Evolutionary conservation across 2,888 invertebrate species (phyloP).

Genomic region (Dascillus cervinus): DNA sequence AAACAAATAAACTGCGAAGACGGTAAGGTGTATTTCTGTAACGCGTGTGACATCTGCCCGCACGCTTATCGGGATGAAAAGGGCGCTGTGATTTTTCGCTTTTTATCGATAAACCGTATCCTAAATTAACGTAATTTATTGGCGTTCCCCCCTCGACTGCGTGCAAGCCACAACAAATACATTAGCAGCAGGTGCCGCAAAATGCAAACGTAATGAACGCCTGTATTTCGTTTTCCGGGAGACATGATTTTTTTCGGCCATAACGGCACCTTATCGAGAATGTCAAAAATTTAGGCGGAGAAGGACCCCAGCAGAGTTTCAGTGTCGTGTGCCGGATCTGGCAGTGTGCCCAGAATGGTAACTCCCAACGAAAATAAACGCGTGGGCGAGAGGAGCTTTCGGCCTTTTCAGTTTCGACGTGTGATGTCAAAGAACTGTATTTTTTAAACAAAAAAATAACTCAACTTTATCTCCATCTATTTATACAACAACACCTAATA

Average conservation of each 20-base stretch:
- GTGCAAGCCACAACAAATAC: constrained; percentile 20
- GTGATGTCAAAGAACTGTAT: no score
- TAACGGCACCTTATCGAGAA: no score
- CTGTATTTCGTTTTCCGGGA: constrained; percentile 15
- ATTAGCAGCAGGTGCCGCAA: constrained; percentile 21
- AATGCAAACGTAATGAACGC: constrained; percentile 16
- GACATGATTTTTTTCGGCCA: no score
- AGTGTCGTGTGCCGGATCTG: constrained; percentile 32
- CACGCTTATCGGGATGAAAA: background rate
- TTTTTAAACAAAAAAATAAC: no score
- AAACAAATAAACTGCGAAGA: constrained; percentile 10
- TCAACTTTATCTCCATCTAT: no score
- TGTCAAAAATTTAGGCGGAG: no score
- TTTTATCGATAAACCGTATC: constrained; percentile 13
- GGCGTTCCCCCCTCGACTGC: constrained; percentile 17
- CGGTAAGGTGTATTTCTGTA: constrained; percentile 9
- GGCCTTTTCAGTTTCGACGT: no score
- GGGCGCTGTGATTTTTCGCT: constrained; percentile 2
- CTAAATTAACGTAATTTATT: constrained; percentile 21
- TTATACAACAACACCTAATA: no score
- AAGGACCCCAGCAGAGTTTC: constrained; percentile 26
- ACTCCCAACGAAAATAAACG: constrained; percentile 28
- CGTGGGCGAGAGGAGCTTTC: constrained; percentile 26
- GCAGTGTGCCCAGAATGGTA: constrained; percentile 23
- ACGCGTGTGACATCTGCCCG: constrained; percentile 11